These are phyloP conservation scores for Pharmacophagus antenor DNA, from an alignment of 2,888 invertebrate genomes.

Conservation along the genomic window DNA sequence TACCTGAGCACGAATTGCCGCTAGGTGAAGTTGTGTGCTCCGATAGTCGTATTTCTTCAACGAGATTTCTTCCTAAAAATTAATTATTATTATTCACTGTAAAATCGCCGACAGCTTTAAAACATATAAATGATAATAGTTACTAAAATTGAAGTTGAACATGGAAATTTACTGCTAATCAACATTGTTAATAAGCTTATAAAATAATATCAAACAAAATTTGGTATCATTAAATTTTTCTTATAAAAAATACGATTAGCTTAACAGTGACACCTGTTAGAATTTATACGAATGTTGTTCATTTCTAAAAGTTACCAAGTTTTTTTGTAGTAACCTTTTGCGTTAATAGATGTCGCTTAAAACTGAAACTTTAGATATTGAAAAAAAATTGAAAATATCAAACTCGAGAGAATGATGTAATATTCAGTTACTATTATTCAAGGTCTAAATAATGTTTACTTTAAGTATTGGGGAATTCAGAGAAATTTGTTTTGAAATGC, in stretches of 20 bases:
- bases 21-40: conserved; percentile 93
- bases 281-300: neutral
- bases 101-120: neutral
- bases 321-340: neutral
- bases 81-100: conserved; percentile 45
- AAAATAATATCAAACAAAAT: too few species aligned
- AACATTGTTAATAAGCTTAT: too few species aligned
- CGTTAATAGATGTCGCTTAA: neutral
- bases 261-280: neutral
- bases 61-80: conserved; percentile 93
- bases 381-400: too few species aligned
- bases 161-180: too few species aligned
- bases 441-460: too few species aligned
- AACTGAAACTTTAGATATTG: too few species aligned
- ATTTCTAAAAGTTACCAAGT: neutral
- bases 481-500: too few species aligned
- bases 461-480: too few species aligned
- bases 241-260: neutral
- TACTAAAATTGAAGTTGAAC: neutral
- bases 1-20: conserved; percentile 95
- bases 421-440: too few species aligned
- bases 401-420: too few species aligned
- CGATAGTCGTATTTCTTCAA: conserved; percentile 96
- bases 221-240: too few species aligned
- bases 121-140: neutral